Evolutionary conservation across 2,113 vertebrate genomes (phyloP), one percentile per base, ranked within the genome.

Genomic region (Pedetes capensis): DNA sequence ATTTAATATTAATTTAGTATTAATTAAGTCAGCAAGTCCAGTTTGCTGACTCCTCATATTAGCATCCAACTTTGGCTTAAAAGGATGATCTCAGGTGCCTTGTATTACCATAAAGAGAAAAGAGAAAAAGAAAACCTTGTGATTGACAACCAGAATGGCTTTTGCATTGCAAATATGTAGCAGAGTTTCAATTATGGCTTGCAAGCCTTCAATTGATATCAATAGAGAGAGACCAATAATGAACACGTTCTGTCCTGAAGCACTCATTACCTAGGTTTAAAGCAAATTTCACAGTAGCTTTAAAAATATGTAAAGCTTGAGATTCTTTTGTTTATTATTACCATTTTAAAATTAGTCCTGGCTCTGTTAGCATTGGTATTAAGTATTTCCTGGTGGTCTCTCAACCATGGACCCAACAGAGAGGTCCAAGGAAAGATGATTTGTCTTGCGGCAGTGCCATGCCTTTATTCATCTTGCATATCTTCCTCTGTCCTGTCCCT

Each of bases 1-100:
- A n/a, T n/a, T n/a, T n/a, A n/a, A n/a, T n/a, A n/a, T n/a, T n/a
- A n/a, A n/a, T n/a, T n/a, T n/a, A n/a, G n/a, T 87, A 82, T 75
- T 90, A 51, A 74, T 91, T 83, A 29, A 75, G 32, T 85, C n/a
- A 96, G 81, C 32, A 80, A 72, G n/a, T 83, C 34, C 47, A 86
- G 78, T 17, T 75, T 89, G 47, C 66, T 87, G 16, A 87, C 64
- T 89, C 61, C 32, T 94, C 8, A 27, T 25, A n/a, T 80, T 89
- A 42, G 53, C 69, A 53, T 63, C 34, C 42, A 23, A 76, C 53
- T 72, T 85, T 72, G 55, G 32, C 61, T 87, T 83, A 72, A 91
- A 96, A 64, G 49, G 27, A 47, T 42, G 51, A n/a, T 68, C 75
- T 94, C 68, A 76, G 61, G 18, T 63, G 68, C 37, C 53, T 68